phyloP scores from a whole-genome alignment of 1,140 invertebrate genomes.

The Lepidostoma basale region DNA sequence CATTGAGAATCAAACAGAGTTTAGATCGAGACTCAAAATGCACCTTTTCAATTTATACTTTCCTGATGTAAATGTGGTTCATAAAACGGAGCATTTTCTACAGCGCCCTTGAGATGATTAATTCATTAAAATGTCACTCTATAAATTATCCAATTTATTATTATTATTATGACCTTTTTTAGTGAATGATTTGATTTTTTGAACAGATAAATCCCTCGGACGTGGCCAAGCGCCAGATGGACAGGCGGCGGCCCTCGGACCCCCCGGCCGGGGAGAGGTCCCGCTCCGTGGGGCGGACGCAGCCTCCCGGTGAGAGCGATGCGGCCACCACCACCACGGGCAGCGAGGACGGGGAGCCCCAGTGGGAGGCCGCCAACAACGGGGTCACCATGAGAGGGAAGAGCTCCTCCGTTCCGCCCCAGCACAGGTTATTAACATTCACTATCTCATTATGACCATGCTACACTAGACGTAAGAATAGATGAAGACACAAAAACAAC shows the following conservation, averaged over 20 bases:
- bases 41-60: too few species aligned
- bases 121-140: too few species aligned
- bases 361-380: slow-evolving; percentile 12
- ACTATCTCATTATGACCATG: background rate
- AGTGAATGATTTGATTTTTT: too few species aligned
- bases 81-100: too few species aligned
- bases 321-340: slow-evolving; percentile 54
- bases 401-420: slow-evolving; percentile 40
- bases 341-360: slow-evolving; percentile 31
- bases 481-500: background rate
- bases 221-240: background rate
- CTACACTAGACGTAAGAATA: background rate
- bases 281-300: slow-evolving; percentile 41
- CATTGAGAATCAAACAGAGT: too few species aligned
- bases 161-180: too few species aligned
- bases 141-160: too few species aligned
- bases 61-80: too few species aligned
- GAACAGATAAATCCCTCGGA: slow-evolving; percentile 3
- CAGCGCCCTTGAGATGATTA: too few species aligned
- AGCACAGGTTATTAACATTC: slow-evolving; percentile 32
- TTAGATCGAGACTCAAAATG: too few species aligned
- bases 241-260: background rate
- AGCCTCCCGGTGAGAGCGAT: slow-evolving; percentile 52
- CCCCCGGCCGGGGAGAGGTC: background rate
- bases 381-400: slow-evolving; percentile 26